Base-by-base conservation (phyloP, 2,113 vertebrate genomes). In the Hypomesus transpacificus region DNA sequence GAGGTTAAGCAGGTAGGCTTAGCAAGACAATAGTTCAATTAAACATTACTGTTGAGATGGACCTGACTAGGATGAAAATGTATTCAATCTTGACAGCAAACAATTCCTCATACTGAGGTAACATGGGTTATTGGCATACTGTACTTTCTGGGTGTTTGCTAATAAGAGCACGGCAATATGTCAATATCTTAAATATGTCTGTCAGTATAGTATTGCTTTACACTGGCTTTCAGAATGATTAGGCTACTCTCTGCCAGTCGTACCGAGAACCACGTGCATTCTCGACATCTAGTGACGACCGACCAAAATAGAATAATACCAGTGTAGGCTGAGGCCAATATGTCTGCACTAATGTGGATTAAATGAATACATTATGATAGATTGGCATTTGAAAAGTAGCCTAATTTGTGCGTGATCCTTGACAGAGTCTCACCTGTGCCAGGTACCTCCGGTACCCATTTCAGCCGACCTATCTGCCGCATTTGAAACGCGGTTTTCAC, bases 401-500 rank as follows among this genome's bases (percentile, higher is more conserved):
- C 6, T 14, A 16, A 13, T 28, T 21, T 13, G 0, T 56, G 54
- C 31, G 51, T 62, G 14, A 8, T 14, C 3, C 1, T 46, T 24
- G 31, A 53, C 57, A 53, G 68, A 67, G 58, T 85, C 94, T 95
- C 82, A 95, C 95, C 95, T 90, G 91, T 89, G 54, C 87, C 92
- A 83, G 95, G 95, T 84, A 92, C 90, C 85, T 96, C 95, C 64
- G 95, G 95, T 3, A 96, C 95, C 83, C 94, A 91, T 75, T 92
- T 89, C 79, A 93, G 88, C 46, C 91, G 92, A 1, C 95, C 95
- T 78, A 96, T 93, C 85, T 95, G 93, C 26, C 93, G 93, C 84
- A 93, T 79, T 91, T 95, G 94, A 81, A 95, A 96, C 51, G 93
- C 95, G 52, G 94, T 94, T 83, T 91, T 92, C 83, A 96, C 95